Evolutionary conservation across 1,140 invertebrate genomes (phyloP).

Genomic region (Atta cephalotes): DNA sequence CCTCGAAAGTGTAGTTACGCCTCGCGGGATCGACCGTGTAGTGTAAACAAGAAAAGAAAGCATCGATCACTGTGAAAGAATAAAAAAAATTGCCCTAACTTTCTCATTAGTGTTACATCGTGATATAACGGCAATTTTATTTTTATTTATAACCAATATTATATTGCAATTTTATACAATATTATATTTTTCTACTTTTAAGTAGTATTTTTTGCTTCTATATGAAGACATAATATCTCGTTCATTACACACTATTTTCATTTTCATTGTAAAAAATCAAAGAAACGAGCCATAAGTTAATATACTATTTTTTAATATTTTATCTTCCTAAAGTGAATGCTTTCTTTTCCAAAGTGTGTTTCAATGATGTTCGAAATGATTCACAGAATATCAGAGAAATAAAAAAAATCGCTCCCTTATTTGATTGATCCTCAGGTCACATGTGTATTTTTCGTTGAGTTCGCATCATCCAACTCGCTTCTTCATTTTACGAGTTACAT

Average conservation of each 20-base stretch:
- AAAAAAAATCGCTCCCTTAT: background rate
- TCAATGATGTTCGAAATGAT: background rate
- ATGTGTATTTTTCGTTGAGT: background rate
- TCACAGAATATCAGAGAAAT: too few species aligned
- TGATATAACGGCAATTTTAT: background rate
- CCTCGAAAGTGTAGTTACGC: slow-evolving; percentile 28
- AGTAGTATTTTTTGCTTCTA: background rate
- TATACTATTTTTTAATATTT: background rate
- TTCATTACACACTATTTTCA: background rate
- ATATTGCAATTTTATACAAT: background rate
- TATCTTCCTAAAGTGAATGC: background rate
- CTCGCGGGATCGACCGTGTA: slow-evolving; percentile 10
- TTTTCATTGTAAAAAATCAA: background rate
- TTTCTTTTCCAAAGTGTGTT: background rate
- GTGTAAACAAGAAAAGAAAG: slow-evolving; percentile 28
- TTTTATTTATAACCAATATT: background rate
- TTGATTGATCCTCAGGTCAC: background rate
- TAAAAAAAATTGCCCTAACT: background rate
- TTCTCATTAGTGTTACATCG: background rate
- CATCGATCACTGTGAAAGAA: background rate
- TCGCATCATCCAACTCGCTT: slow-evolving; percentile 8
- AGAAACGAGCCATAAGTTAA: background rate
- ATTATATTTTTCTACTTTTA: background rate
- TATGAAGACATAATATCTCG: background rate
- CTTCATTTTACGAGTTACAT: background rate